Evolutionary conservation across 2,797 vertebrate genomes (phyloP).

Genomic region (Neosalanx taihuensis): DNA sequence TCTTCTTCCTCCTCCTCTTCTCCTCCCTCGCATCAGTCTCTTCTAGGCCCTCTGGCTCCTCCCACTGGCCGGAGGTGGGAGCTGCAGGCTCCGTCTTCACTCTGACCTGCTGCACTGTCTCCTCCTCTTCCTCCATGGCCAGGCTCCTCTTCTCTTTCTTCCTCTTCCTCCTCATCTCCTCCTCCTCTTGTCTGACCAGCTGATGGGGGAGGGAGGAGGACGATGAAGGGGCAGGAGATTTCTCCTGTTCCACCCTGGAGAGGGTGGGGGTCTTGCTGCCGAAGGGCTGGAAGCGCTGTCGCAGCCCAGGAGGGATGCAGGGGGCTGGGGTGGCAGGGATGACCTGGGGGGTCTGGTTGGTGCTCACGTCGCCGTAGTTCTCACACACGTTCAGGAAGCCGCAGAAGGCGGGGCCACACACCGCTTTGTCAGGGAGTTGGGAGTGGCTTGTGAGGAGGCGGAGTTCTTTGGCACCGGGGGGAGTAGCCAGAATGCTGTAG

Average conservation of each 20-base stretch:
- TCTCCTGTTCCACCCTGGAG: constrained; percentile 28
- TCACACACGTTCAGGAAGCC: constrained; percentile 76
- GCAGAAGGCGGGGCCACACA: constrained; percentile 57
- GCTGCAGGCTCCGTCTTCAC: constrained; percentile 41
- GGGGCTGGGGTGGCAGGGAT: constrained; percentile 70
- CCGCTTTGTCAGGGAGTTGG: not conserved
- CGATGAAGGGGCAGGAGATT: not conserved
- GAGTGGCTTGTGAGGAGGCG: constrained; percentile 62
- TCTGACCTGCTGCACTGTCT: constrained; percentile 1
- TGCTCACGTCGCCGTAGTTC: constrained; percentile 48
- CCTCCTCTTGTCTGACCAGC: constrained; percentile 6
- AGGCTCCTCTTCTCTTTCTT: constrained; percentile 57
- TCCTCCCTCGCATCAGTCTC: constrained; percentile 22
- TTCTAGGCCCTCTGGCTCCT: not conserved
- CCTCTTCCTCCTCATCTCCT: constrained; percentile 32
- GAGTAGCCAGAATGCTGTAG: constrained; percentile 67
- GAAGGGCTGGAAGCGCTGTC: constrained; percentile 81
- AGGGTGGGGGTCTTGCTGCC: constrained; percentile 63
- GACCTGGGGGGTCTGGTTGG: constrained; percentile 51
- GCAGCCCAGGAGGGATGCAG: constrained; percentile 70
- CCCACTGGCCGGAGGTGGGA: not conserved
- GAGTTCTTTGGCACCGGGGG: constrained; percentile 38
- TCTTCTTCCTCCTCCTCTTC: constrained; percentile 62
- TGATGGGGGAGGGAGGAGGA: constrained; percentile 24
- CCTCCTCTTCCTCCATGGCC: constrained; percentile 31